Base-by-base conservation (phyloP, 2,113 vertebrate genomes). In the Nycticebus coucang region DNA sequence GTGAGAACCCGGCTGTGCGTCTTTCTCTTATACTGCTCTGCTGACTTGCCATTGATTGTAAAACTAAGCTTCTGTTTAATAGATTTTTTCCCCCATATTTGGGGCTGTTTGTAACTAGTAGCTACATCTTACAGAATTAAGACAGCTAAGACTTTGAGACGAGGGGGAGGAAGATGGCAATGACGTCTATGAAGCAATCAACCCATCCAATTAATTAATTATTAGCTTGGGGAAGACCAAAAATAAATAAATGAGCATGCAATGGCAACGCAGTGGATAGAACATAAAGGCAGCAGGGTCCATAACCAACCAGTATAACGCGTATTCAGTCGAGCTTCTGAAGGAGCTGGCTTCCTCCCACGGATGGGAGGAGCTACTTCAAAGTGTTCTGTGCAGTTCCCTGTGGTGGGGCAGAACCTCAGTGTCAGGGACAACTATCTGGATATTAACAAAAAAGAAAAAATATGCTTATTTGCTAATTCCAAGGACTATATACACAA, bases 71-170 rank as follows among this genome's bases (percentile, higher is more conserved):
- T 22, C 87, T 12, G 28, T 53, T 62, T 7, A 57, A 4, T 74
- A 57, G 5, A 12, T 79, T 7, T 79, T 7, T 62, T 64, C 4
- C 7, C 6, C 60, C 2, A 53, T 4, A 26, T 21, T 2, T 50
- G 7, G 33, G 1, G 5, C 21, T 90, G 15, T 30, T 66, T 13
- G 41, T 28, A 72, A 14, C 13, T 81, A 53, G 35, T 28, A 72
- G 18, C 15, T 81, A 53, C 21, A 78, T 85, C 84, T 53, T 85
- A n/a, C 45, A 88, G 33, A 95, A 77, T 68, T 24, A 82, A 88
- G 21, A 30, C 1, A 75, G 1, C 9, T 21, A 60, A 11, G 80
- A 92, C 87, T 22, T 14, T 45, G 8, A 55, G 66, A 74, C 21
- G 3, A 15, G 22, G 3, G 15, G 66, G 84, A 89, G 7, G 17